Base-by-base conservation (phyloP, 2,888 invertebrate species). In the Polydrusus pterygomalis region DNA sequence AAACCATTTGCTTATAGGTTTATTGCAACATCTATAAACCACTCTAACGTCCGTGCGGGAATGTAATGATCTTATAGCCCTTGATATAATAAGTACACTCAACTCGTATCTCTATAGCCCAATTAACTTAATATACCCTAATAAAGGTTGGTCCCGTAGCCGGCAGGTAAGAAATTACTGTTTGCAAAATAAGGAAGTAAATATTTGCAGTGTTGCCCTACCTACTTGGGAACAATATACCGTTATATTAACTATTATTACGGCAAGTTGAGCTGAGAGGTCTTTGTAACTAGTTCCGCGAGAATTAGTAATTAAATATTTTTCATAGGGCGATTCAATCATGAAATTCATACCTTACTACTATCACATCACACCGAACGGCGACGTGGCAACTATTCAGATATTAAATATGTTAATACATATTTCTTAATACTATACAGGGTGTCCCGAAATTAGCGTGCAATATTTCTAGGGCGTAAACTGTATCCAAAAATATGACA, bases 131-230 rank as follows among this genome's bases (percentile, higher is more conserved):
- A 77, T 77, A 74, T 70, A 74, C 47, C 60, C 71, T 74, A 77
- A 77, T 77, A 77, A 77, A 77, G 77, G 77, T 67, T 74, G 74
- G 77, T 62, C 70, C 54, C 51, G 51, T 58, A 65, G 67, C 70
- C 67, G 34, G 68, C 63, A 77, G 77, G 77, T 77, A 77, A 77
- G 77, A 77, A 74, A 74, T 77, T 77, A 70, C 74, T 74, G 77
- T 77, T 77, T 77, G 77, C 65, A 63, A 77, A 74, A 74, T 70
- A 65, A 70, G 63, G 58, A 45, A 65, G 77, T 65, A 77, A 77
- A 77, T 77, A 77, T 77, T 77, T 77, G 74, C 70, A 25, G 25
- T 65, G 60, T 70, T 70, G 75, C 70, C 75, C 75, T 70, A 56
- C 75, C 75, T 75, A 75, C 75, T 75, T 70, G 60, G 74, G 17